phyloP scores from a whole-genome alignment of 2,797 vertebrate genomes.

The Danio choprae region DNA sequence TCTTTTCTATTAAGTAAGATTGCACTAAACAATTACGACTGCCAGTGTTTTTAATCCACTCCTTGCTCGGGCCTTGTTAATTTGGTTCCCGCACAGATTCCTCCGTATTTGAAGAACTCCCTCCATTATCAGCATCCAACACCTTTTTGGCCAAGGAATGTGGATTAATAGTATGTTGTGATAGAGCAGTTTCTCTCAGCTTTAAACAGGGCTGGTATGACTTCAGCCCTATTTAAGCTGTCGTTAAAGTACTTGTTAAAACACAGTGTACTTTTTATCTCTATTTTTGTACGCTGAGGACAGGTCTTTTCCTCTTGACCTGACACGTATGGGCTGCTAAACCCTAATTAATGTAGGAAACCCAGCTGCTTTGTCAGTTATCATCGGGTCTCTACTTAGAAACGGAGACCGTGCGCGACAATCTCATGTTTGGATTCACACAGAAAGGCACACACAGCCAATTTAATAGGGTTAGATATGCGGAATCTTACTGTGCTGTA shows the following conservation, averaged over 20 bases:
- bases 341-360: conserved; percentile 33
- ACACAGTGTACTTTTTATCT: conserved; percentile 6
- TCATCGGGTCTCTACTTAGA: conserved; percentile 1
- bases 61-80: conserved; percentile 14
- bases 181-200: conserved; percentile 3
- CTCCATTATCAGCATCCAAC: conserved; percentile 41
- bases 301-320: conserved; percentile 21
- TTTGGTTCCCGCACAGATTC: conserved; percentile 25
- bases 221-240: conserved; percentile 16
- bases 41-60: conserved; percentile 30
- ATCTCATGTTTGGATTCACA: conserved; percentile 3
- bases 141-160: conserved; percentile 21
- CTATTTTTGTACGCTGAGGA: conserved; percentile 22
- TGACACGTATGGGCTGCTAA: conserved; percentile 13
- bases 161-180: conserved; percentile 21
- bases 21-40: conserved; percentile 14
- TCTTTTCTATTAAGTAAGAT: conserved; percentile 23
- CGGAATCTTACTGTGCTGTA: not conserved
- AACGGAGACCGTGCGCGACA: not conserved
- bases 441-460: not conserved
- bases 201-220: not conserved
- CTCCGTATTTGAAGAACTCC: conserved; percentile 14
- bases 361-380: conserved; percentile 22
- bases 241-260: conserved; percentile 25
- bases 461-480: not conserved